A percentile compares a stretch with the other conserved stretches of the same genome.
Evolutionary conservation across 2,113 vertebrate genomes (phyloP).

Genomic region (Epinephelus fuscoguttatus): DNA sequence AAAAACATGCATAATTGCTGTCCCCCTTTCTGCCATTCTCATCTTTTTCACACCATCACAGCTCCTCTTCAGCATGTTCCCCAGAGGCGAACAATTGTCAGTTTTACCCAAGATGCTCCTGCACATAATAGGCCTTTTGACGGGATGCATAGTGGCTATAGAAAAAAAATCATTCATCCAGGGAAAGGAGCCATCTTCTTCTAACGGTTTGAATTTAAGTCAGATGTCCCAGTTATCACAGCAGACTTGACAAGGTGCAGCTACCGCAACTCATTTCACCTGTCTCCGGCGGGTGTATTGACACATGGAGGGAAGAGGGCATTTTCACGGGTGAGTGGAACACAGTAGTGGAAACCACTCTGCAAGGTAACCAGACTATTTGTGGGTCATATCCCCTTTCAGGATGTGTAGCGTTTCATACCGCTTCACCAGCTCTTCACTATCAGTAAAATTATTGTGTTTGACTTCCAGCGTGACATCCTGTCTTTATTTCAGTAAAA

Average conservation of each 20-base stretch:
- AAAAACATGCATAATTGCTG: constrained; percentile 47
- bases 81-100: constrained; percentile 51
- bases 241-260: constrained; percentile 68
- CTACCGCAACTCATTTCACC: constrained; percentile 68
- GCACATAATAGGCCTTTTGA: constrained; percentile 63
- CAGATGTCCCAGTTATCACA: constrained; percentile 51
- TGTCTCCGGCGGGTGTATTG: constrained; percentile 54
- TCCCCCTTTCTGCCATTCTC: constrained; percentile 35
- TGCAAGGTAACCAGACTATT: constrained; percentile 59
- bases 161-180: constrained; percentile 48
- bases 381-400: constrained; percentile 56
- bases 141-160: constrained; percentile 44
- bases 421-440: constrained; percentile 6
- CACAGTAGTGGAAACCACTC: constrained; percentile 56
- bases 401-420: constrained; percentile 43
- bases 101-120: constrained; percentile 49
- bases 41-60: constrained; percentile 25
- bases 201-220: constrained; percentile 53
- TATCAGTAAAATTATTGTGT: constrained; percentile 46
- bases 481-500: constrained; percentile 38
- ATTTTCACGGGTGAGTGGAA: constrained; percentile 59
- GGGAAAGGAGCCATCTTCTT: constrained; percentile 36
- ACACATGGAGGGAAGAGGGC: constrained; percentile 38
- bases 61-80: constrained; percentile 45
- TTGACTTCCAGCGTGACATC: constrained; percentile 47